A percentile compares a stretch with the other conserved stretches of the same genome.
Conservation (phyloP, 1,140 invertebrate species). For the Eubasilissa regina region DNA sequence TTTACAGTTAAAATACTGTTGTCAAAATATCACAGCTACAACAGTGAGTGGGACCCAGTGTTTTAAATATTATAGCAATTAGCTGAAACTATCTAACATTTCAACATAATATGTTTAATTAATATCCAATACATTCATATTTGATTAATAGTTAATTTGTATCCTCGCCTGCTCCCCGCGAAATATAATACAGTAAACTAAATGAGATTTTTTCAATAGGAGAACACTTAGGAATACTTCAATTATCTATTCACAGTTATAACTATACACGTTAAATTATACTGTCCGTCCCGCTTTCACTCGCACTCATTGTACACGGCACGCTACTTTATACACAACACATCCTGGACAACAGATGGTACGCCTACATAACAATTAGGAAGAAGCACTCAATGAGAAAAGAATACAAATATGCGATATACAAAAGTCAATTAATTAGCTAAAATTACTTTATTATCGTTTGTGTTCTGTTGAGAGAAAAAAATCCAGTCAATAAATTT, state of each 20-base stretch:
- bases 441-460: too few species aligned
- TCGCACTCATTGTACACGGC: slow-evolving; percentile 5
- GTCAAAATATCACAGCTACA: slow-evolving; percentile 5
- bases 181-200: slow-evolving; percentile 38
- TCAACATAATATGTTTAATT: slow-evolving; percentile 33
- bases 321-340: slow-evolving; percentile 6
- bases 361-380: background rate
- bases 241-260: slow-evolving; percentile 39
- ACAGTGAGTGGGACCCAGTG: background rate
- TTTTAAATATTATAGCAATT: slow-evolving; percentile 32
- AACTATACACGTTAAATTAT: slow-evolving; percentile 34
- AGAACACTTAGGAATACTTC: slow-evolving; percentile 45
- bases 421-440: too few species aligned
- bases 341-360: background rate
- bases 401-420: background rate
- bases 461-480: background rate
- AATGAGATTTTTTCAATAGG: slow-evolving; percentile 48
- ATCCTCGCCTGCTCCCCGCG: slow-evolving; percentile 16
- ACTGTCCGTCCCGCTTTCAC: background rate
- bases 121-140: slow-evolving; percentile 27
- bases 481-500: slow-evolving; percentile 6
- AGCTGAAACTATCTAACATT: slow-evolving; percentile 27
- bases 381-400: slow-evolving; percentile 11
- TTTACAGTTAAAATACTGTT: background rate
- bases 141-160: slow-evolving; percentile 40